A percentile compares a stretch with the other conserved stretches of the same genome.
Conservation (phyloP, 2,888 invertebrate genomes). For the Fragum fragum region DNA sequence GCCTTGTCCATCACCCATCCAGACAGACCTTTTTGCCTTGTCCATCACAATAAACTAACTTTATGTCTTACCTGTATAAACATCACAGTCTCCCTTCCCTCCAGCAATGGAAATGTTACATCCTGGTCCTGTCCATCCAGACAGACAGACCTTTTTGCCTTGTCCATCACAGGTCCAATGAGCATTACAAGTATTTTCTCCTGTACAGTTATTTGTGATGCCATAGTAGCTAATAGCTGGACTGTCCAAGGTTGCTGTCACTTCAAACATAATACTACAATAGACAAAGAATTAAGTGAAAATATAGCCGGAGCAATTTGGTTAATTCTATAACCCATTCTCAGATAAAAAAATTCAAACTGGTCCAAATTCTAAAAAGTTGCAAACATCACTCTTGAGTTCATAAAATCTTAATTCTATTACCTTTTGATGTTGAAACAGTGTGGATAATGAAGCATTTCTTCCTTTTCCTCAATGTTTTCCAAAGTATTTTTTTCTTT, state of each 20-base stretch:
- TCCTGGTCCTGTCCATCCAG: constrained; percentile 97
- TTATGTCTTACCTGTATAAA: constrained; percentile 61
- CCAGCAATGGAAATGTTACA: constrained; percentile 89
- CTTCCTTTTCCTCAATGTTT: too few species aligned
- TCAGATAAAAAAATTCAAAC: too few species aligned
- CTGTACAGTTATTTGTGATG: constrained; percentile 29
- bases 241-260: not conserved
- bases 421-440: too few species aligned
- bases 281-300: too few species aligned
- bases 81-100: constrained; percentile 65
- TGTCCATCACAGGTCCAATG: constrained; percentile 84
- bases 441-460: too few species aligned
- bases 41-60: constrained; percentile 36
- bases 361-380: too few species aligned
- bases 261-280: constrained; percentile 10
- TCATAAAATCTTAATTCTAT: too few species aligned
- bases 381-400: too few species aligned
- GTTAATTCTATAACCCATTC: too few species aligned
- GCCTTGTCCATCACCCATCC: constrained; percentile 62
- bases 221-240: constrained; percentile 27
- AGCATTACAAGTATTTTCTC: constrained; percentile 45
- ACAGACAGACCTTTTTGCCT: constrained; percentile 96
- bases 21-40: constrained; percentile 96
- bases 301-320: too few species aligned
- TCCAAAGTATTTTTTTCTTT: too few species aligned